Conservation (phyloP, 1,140 invertebrate genomes). For the Drosophila lini region DNA sequence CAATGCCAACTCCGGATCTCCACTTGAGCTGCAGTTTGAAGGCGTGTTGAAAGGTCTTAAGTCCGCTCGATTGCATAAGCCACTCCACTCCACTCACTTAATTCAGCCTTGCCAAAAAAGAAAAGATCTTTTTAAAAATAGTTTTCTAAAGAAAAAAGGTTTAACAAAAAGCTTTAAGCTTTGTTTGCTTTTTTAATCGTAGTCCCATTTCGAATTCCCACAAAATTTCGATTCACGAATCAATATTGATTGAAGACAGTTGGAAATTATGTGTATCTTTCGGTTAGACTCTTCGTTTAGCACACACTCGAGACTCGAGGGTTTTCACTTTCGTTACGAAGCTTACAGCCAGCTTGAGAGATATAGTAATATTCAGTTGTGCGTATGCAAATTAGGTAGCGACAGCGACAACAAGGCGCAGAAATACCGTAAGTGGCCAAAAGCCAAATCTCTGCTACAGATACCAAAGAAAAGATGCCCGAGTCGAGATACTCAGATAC, state of each 20-base stretch:
- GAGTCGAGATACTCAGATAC: conserved; percentile 17
- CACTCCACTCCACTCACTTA: not conserved
- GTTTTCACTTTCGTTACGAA: conserved; percentile 75
- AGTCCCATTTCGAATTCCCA: conserved; percentile 58
- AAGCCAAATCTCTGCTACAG: conserved; percentile 73
- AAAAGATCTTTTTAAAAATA: conserved; percentile 39
- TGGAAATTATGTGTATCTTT: conserved; percentile 54
- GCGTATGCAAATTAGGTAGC: conserved; percentile 77
- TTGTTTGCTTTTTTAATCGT: conserved; percentile 60
- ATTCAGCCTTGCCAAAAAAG: conserved; percentile 51
- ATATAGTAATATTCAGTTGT: conserved; percentile 30
- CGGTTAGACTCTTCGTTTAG: conserved; percentile 62
- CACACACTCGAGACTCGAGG: conserved; percentile 38
- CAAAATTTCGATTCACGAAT: conserved; percentile 23
- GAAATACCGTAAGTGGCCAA: conserved; percentile 76
- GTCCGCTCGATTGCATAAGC: conserved; percentile 59
- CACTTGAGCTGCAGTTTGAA: conserved; percentile 20
- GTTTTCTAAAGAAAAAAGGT: conserved; percentile 37
- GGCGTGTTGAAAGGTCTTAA: conserved; percentile 39
- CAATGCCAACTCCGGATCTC: conserved; percentile 3
- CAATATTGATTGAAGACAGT: conserved; percentile 66
- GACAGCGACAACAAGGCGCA: conserved; percentile 66
- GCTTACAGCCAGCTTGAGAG: not conserved
- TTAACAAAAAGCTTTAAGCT: conserved; percentile 25
- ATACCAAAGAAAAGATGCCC: conserved; percentile 52